Evolutionary conservation across 2,797 vertebrate genomes (phyloP).

Genomic region (Falco biarmicus): DNA sequence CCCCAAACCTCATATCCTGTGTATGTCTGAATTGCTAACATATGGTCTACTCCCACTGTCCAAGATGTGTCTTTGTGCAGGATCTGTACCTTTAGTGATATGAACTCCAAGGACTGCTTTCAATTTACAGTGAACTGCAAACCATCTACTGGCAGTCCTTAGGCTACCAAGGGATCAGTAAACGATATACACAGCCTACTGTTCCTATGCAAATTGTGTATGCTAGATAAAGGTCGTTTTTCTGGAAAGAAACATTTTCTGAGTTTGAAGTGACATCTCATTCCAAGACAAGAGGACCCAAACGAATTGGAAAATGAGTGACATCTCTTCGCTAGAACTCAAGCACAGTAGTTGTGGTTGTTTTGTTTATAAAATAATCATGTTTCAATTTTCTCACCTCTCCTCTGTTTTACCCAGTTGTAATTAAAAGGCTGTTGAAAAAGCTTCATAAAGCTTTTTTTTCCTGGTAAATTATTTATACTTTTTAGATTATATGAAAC

Average conservation of each 20-base stretch:
- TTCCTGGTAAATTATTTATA: not conserved
- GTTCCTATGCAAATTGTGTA: not conserved
- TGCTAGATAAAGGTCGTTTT: not conserved
- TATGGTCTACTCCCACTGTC: not conserved
- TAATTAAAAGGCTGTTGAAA: slow-evolving; percentile 28
- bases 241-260: not conserved
- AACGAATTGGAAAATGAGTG: not conserved
- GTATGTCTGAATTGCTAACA: not conserved
- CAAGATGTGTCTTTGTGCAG: not conserved
- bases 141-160: not conserved
- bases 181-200: not conserved
- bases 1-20: not conserved
- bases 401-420: not conserved
- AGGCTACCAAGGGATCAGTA: not conserved
- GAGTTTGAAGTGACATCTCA: not conserved
- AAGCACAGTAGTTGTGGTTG: not conserved
- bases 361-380: slow-evolving; percentile 27
- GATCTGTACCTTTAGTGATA: not conserved
- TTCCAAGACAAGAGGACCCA: not conserved
- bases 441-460: not conserved
- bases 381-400: slow-evolving; percentile 17
- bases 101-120: not conserved
- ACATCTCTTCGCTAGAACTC: not conserved
- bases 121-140: not conserved
- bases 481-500: not conserved